Base-by-base conservation (phyloP, 2,113 vertebrate genomes). In the Pheucticus melanocephalus region DNA sequence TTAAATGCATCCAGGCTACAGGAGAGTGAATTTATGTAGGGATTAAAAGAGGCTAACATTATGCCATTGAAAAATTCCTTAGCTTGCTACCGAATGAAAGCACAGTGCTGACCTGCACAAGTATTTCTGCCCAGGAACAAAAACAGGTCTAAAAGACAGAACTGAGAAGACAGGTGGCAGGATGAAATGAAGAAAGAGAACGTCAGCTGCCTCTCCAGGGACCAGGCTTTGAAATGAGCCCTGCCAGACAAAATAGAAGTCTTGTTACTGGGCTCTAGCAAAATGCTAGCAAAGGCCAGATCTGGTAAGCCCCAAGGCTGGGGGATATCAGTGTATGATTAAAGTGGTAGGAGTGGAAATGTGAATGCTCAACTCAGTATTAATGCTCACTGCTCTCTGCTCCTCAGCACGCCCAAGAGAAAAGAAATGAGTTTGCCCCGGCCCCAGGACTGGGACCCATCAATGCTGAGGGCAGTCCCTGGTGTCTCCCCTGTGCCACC, bases 161-260 rank as follows among this genome's bases (percentile, higher is more conserved):
- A 86, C 78, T 78, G 77, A 75, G 80, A 86, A 94, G 94, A 94
- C 94, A 96, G 92, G 95, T 95, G 95, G 19, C 82, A 93, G 88
- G 61, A 94, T 92, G 83, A 84, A 95, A 88, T 79, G 72, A 69
- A 83, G 76, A 88, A 91, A 95, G 86, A 80, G 82, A 93, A 90
- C 90, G 93, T 94, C 95, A 96, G 94, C 94, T 97, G 94, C 69
- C 60, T 93, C 92, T 86, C 92, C 0, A 0, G 88, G 80, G 92
- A 88, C 57, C 56, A 81, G 61, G 18, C 23, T 96, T 82, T 93
- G 92, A 96, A 94, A 94, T 45, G 80, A 93, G 76, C 77, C 60
- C 37, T 88, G 61, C 25, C 65, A 84, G 82, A 94, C 23, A 35
- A 86, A 93, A 96, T 10, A 90, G 64, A 84, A 94, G n/a, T 53